These are phyloP conservation scores for Grantiella picta DNA, from an alignment of 2,113 vertebrate genomes.

Conservation along the genomic window DNA sequence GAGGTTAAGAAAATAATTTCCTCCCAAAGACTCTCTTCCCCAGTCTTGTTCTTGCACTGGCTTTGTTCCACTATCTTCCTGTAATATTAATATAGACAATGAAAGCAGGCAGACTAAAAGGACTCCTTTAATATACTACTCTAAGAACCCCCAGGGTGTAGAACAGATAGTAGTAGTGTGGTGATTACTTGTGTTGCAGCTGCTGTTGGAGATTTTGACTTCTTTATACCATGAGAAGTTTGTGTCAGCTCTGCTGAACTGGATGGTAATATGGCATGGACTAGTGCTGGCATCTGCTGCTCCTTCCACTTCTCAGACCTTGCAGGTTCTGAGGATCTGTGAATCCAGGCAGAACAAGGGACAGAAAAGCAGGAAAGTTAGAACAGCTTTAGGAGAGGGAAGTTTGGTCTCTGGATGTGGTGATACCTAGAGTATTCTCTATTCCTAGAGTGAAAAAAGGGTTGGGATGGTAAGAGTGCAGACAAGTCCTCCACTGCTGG, in stretches of 20 bases:
- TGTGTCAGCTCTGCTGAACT: background rate
- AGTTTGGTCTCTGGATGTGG: background rate
- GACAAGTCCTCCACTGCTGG: background rate
- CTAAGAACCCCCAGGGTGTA: background rate
- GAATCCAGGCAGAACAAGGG: background rate
- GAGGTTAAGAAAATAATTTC: background rate
- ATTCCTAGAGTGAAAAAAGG: background rate
- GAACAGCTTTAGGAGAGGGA: background rate
- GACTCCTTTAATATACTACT: background rate
- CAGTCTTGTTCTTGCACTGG: background rate
- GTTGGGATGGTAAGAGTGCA: background rate
- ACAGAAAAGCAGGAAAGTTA: background rate
- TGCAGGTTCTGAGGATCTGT: background rate
- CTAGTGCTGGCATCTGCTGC: background rate
- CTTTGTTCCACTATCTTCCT: background rate
- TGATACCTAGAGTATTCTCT: background rate
- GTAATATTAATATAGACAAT: background rate
- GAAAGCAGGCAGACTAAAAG: background rate
- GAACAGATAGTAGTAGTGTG: background rate
- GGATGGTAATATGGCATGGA: background rate
- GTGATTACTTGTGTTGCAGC: background rate
- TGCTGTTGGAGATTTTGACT: background rate
- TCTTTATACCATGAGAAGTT: background rate
- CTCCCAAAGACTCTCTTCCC: background rate
- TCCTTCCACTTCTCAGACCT: background rate